These are phyloP conservation scores for Podargus strigoides DNA, from an alignment of 2,797 vertebrate species.

Conservation along the genomic window DNA sequence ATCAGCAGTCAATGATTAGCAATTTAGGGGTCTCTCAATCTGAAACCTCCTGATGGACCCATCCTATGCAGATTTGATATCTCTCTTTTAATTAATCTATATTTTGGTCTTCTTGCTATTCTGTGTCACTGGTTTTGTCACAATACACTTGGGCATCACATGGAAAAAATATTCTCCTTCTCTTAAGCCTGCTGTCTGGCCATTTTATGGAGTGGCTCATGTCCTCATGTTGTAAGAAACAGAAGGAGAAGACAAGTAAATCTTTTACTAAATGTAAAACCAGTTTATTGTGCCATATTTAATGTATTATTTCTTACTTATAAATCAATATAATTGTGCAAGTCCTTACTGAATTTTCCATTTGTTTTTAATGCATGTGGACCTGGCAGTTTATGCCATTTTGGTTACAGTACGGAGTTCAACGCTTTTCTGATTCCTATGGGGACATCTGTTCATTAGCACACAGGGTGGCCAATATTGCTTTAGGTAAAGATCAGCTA, in stretches of 20 bases:
- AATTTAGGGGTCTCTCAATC: neutral
- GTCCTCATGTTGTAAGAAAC: neutral
- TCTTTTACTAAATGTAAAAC: neutral
- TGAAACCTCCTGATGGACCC: neutral
- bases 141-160: neutral
- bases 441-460: conserved; percentile 48
- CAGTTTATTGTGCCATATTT: neutral
- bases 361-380: neutral
- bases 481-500: conserved; percentile 73
- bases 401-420: neutral
- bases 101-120: neutral
- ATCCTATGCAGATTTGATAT: neutral
- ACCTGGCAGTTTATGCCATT: conserved; percentile 38
- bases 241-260: neutral
- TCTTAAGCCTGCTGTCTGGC: neutral
- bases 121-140: neutral
- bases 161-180: neutral
- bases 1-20: neutral
- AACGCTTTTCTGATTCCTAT: conserved; percentile 26
- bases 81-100: neutral
- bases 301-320: neutral
- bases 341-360: neutral
- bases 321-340: neutral
- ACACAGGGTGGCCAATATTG: conserved; percentile 47
- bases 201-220: neutral